Base-by-base conservation (phyloP, 2,113 vertebrate genomes). In the Pavo muticus region DNA sequence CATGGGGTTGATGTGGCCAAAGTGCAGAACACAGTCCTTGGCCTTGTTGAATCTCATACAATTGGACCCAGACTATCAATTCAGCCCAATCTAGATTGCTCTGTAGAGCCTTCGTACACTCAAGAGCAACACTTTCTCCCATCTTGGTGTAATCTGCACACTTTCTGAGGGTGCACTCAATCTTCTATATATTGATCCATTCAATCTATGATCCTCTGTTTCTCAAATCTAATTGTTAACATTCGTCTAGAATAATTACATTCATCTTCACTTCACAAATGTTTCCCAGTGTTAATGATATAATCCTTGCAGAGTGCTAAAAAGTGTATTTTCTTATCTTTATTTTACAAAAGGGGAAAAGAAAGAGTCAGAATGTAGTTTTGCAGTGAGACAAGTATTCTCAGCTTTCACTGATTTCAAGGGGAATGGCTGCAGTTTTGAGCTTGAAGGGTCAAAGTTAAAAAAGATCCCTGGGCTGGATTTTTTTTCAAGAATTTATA, bases 181-280 rank as follows among this genome's bases (percentile, higher is more conserved):
- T 52, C 50, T 15, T 20, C 59, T 24, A 9, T 37, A 9, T 37
- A 61, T 25, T 61, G 35, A 61, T 39, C 35, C 23, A 61, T 61
- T 23, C 16, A 61, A 37, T 61, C 35, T 61, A 39, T 61, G 10
- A n/a, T 6, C 9, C 7, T 61, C 59, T 37, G 27, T 54, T 14
- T 47, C 35, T 52, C 21, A 24, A 14, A 50, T 25, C 25, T 37
- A 27, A 29, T 12, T 37, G 23, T 25, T 27, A 59, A 59, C 29
- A 24, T 50, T 64, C 25, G 32, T 0, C 1, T 47, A 54, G 1
- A 30, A 35, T 30, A 24, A 3, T 15, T 70, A 14, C 11, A 8
- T 20, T 29, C 9, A 27, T 7, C 37, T 81, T 84, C 17, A 44
- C 10, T 10, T 17, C 18, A 42, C 16, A 57, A 10, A 40, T 42